Conservation (phyloP, 2,113 vertebrate genomes). For the Cichladusa arquata region DNA sequence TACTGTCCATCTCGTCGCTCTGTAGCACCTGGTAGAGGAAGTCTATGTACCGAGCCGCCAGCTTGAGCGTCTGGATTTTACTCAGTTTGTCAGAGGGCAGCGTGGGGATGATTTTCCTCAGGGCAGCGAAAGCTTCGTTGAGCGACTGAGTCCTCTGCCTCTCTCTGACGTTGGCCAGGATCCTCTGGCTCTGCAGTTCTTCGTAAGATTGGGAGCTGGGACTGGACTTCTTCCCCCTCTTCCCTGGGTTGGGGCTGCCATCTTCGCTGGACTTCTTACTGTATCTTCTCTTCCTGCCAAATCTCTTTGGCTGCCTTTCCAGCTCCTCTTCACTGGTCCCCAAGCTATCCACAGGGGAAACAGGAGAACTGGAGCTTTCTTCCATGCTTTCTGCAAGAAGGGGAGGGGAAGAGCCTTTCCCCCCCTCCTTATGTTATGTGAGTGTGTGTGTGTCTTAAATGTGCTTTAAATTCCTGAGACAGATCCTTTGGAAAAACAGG, state of each 20-base stretch:
- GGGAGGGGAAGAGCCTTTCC: slow-evolving; percentile 67
- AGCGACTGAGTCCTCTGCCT: slow-evolving; percentile 95
- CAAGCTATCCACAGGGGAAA: slow-evolving; percentile 92
- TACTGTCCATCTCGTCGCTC: slow-evolving; percentile 96
- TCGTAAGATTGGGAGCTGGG: slow-evolving; percentile 91
- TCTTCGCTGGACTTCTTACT: slow-evolving; percentile 88
- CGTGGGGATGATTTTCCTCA: slow-evolving; percentile 96
- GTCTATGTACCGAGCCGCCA: slow-evolving; percentile 93
- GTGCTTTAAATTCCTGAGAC: slow-evolving; percentile 72
- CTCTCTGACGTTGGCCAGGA: slow-evolving; percentile 95
- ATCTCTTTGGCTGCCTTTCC: slow-evolving; percentile 86
- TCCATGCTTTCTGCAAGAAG: slow-evolving; percentile 80
- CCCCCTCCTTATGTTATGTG: slow-evolving; percentile 66
- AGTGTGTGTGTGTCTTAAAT: slow-evolving; percentile 62
- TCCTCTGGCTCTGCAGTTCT: slow-evolving; percentile 92
- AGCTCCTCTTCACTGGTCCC: slow-evolving; percentile 94
- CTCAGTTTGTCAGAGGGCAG: slow-evolving; percentile 95
- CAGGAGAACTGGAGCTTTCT: slow-evolving; percentile 91
- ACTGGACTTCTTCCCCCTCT: slow-evolving; percentile 89
- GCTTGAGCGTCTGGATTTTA: slow-evolving; percentile 96
- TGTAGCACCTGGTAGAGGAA: slow-evolving; percentile 97
- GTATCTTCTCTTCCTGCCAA: slow-evolving; percentile 86
- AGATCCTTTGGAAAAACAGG: slow-evolving; percentile 69
- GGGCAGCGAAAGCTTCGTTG: slow-evolving; percentile 89
- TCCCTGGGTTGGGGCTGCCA: slow-evolving; percentile 88